These are phyloP conservation scores for Chymomyza amoena DNA, from an alignment of 2,888 invertebrate species.

Conservation along the genomic window DNA sequence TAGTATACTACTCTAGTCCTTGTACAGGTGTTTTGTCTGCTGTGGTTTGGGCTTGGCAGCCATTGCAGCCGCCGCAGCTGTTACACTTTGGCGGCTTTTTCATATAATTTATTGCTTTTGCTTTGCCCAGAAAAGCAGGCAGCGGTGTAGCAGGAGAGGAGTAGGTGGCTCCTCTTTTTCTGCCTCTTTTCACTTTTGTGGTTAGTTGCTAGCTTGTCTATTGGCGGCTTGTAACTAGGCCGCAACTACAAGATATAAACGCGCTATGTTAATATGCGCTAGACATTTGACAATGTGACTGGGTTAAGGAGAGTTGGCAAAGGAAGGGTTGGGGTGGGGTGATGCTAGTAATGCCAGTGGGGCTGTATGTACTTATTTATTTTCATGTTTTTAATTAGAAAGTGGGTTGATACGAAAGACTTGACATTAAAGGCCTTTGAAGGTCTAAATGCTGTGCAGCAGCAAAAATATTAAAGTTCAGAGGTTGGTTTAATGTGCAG, in stretches of 20 bases:
- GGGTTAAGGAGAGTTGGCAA: conserved; percentile 35
- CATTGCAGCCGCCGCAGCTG: conserved; percentile 62
- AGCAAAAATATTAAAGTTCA: background rate
- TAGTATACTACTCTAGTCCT: background rate
- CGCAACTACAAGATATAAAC: conserved; percentile 60
- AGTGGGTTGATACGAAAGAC: background rate
- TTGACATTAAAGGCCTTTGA: background rate
- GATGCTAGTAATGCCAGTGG: background rate
- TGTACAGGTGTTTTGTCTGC: conserved; percentile 20
- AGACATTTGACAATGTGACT: conserved; percentile 59
- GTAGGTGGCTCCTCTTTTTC: background rate
- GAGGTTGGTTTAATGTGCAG: background rate
- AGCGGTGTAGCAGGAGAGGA: conserved; percentile 27
- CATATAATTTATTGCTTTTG: conserved; percentile 68
- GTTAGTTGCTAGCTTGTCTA: conserved; percentile 21
- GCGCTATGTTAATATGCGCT: conserved; percentile 16
- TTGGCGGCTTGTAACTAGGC: conserved; percentile 42
- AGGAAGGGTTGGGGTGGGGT: background rate
- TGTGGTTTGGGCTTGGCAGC: conserved; percentile 21
- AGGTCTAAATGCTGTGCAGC: background rate
- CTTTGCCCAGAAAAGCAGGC: conserved; percentile 7
- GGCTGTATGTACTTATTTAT: conserved; percentile 42
- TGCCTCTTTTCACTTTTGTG: background rate
- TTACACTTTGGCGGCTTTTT: conserved; percentile 73
- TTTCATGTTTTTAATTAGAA: conserved; percentile 62